phyloP scores from a whole-genome alignment of 2,113 vertebrate genomes.

The Actinemys pallida region DNA sequence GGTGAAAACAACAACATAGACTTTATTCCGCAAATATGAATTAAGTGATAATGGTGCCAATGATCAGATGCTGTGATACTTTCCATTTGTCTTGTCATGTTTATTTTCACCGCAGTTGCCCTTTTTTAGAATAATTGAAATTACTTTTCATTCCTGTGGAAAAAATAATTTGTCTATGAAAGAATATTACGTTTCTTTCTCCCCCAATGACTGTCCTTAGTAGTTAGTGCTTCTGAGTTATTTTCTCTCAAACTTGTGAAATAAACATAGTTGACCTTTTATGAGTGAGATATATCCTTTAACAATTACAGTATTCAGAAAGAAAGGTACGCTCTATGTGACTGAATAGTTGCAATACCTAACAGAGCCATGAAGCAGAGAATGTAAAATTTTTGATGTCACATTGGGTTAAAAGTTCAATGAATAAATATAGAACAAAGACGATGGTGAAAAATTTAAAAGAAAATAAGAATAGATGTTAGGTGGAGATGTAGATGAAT shows the following conservation, averaged over 20 bases:
- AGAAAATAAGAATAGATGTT: constrained; percentile 32
- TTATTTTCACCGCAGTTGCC: constrained; percentile 47
- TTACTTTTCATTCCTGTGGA: constrained; percentile 24
- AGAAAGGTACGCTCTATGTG: not conserved
- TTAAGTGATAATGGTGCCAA: constrained; percentile 24
- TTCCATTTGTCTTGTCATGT: constrained; percentile 23
- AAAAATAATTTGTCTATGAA: constrained; percentile 37
- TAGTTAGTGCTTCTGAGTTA: constrained; percentile 20
- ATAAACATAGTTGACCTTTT: constrained; percentile 41
- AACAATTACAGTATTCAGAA: constrained; percentile 2
- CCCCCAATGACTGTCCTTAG: constrained; percentile 11
- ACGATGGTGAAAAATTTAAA: constrained; percentile 46
- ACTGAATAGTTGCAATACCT: constrained; percentile 44
- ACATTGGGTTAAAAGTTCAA: constrained; percentile 33
- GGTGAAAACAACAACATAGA: constrained; percentile 48
- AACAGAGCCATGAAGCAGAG: not conserved
- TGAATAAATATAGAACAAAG: constrained; percentile 29
- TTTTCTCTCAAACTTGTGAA: constrained; percentile 42
- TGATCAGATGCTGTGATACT: constrained; percentile 14
- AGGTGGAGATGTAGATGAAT: constrained; percentile 40
- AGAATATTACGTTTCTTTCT: constrained; percentile 34
- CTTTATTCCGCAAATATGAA: constrained; percentile 44
- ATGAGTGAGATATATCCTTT: constrained; percentile 21
- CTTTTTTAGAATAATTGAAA: constrained; percentile 37
- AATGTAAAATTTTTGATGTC: constrained; percentile 21